Base-by-base conservation (phyloP, 1,140 invertebrate genomes). In the Orius insidiosus region DNA sequence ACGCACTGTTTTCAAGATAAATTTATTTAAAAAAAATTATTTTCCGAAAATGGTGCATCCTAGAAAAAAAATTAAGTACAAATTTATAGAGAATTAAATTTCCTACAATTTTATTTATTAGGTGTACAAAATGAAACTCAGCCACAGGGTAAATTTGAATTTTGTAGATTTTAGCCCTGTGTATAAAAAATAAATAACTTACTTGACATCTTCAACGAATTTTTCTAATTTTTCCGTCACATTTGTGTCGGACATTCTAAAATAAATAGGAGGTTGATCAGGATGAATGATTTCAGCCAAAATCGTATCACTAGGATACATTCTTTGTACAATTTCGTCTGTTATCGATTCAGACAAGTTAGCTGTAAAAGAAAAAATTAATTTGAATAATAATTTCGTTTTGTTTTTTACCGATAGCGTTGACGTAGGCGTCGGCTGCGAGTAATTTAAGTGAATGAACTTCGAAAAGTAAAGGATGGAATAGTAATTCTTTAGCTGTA, bases 181-280 rank as follows among this genome's bases (percentile, higher is more conserved):
- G n/a, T n/a, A n/a, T n/a, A n/a, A 4, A 36, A n/a, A n/a, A n/a
- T n/a, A n/a, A 11, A 10, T 38, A 49, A 71, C 80, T 74, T 68
- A 90, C 84, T 88, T 92, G 52, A 98, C 93, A 71, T 98, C 93
- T 68, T 98, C 94, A 19, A 98, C 78, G 64, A 97, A 95, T 68
- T 98, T 98, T 63, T 97, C 93, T 52, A 97, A 68, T 64, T 89
- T 89, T 61, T 98, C 93, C 1, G 80, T 70, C 50, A 80, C 76
- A 35, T 80, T 75, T 50, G 81, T 72, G 63, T 85, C 76, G 48
- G 70, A 67, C 57, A 83, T 70, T 50, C 72, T 70, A 58, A 75
- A 74, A 55, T 76, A n/a, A 52, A 71, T 61, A 36, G 63, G 60
- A 44, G n/a, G n/a, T n/a, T n/a, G 8, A 50, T 66, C 66, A 58